phyloP scores from a whole-genome alignment of 2,113 vertebrate genomes.

The Tor tambroides region DNA sequence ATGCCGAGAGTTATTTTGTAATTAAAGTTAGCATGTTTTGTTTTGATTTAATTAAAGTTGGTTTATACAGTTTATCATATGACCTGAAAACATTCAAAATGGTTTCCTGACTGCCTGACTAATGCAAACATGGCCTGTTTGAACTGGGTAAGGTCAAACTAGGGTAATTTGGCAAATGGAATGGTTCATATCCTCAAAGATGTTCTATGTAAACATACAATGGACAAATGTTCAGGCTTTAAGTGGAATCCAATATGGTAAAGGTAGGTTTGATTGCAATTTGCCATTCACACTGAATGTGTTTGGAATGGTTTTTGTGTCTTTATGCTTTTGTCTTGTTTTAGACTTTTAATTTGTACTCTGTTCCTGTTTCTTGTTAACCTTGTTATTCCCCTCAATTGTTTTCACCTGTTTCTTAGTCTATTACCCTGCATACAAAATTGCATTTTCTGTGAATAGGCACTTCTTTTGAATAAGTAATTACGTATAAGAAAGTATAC shows the following conservation, averaged over 20 bases:
- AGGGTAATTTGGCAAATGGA: conserved; percentile 2
- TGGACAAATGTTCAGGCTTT: neutral
- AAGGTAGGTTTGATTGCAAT: too few species aligned
- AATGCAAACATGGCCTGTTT: conserved; percentile 14
- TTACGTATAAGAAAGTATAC: too few species aligned
- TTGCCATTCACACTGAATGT: too few species aligned
- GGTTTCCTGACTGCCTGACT: conserved; percentile 15
- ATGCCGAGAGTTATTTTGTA: neutral
- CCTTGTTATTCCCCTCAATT: too few species aligned
- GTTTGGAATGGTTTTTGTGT: too few species aligned
- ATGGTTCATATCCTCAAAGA: conserved; percentile 38
- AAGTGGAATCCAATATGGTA: conserved; percentile 32
- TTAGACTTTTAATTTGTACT: too few species aligned
- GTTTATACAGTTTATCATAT: neutral
- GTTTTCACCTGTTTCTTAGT: too few species aligned
- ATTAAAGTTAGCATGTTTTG: neutral
- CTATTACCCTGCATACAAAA: too few species aligned
- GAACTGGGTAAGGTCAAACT: neutral
- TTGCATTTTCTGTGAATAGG: too few species aligned
- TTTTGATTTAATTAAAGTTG: neutral
- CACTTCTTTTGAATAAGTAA: too few species aligned
- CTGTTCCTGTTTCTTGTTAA: too few species aligned
- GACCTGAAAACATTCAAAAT: neutral
- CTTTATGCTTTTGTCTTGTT: too few species aligned
- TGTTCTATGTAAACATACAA: neutral